phyloP scores from a whole-genome alignment of 1,140 invertebrate species.

The Drosophila gunungcola region DNA sequence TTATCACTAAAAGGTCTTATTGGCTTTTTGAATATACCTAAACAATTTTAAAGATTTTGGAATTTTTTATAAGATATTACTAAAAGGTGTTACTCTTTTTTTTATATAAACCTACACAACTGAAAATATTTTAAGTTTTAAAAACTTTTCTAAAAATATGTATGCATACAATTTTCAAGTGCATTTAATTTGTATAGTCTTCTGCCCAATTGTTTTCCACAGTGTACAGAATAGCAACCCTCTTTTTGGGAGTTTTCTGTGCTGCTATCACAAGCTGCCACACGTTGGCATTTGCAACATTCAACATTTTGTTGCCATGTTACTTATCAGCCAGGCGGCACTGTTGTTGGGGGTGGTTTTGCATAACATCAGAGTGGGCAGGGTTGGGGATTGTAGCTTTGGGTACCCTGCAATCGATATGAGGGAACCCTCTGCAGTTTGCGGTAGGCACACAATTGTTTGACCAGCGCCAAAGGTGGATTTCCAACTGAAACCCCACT shows the following conservation, averaged over 20 bases:
- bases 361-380: slow-evolving; percentile 47
- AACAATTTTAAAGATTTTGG: no score
- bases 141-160: no score
- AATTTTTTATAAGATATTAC: no score
- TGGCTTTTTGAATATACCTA: no score
- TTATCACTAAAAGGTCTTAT: no score
- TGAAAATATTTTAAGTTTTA: no score
- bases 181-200: background rate
- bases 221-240: slow-evolving; percentile 37
- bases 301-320: slow-evolving; percentile 75
- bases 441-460: slow-evolving; percentile 66
- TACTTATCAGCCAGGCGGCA: slow-evolving; percentile 63
- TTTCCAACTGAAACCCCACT: slow-evolving; percentile 12
- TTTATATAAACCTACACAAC: no score
- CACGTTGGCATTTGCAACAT: slow-evolving; percentile 74
- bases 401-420: slow-evolving; percentile 67
- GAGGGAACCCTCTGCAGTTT: slow-evolving; percentile 33
- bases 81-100: no score
- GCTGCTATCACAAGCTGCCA: slow-evolving; percentile 78
- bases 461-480: slow-evolving; percentile 53
- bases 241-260: slow-evolving; percentile 27
- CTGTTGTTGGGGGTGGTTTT: slow-evolving; percentile 65
- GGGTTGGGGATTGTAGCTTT: slow-evolving; percentile 1
- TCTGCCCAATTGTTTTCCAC: background rate
- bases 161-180: background rate